A percentile compares a stretch with the other conserved stretches of the same genome.
Conservation (phyloP, 2,888 invertebrate genomes). For the Drymonia ruficornis region DNA sequence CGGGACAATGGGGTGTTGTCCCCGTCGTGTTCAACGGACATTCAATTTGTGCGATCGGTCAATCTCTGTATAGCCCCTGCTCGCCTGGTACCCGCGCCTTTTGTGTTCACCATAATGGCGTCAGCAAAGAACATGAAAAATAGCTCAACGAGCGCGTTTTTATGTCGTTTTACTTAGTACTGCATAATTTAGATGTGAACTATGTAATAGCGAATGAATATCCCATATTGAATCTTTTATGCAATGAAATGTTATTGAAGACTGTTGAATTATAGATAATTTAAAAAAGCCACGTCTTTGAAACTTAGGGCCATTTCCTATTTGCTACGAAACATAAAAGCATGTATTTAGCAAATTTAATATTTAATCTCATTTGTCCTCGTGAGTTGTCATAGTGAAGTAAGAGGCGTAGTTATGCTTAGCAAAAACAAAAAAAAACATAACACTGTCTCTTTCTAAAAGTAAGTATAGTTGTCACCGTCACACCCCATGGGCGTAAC, state of each 20-base stretch:
- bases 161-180: conserved; percentile 26
- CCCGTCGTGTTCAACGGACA: conserved; percentile 67
- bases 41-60: conserved; percentile 81
- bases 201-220: too few species aligned
- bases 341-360: too few species aligned
- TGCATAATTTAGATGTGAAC: not conserved
- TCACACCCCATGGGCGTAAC: conserved; percentile 15
- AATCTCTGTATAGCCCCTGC: conserved; percentile 69
- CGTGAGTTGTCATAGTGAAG: not conserved
- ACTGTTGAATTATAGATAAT: too few species aligned
- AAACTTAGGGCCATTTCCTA: too few species aligned
- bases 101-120: conserved; percentile 71
- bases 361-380: too few species aligned
- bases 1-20: conserved; percentile 67
- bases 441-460: conserved; percentile 28
- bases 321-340: too few species aligned
- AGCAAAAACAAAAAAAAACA: conserved; percentile 3
- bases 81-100: conserved; percentile 63
- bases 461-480: conserved; percentile 19
- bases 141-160: conserved; percentile 43
- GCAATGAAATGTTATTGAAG: too few species aligned
- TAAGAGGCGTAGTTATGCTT: not conserved
- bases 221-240: too few species aligned
- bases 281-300: too few species aligned
- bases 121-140: conserved; percentile 61